Conservation (phyloP, 2,888 invertebrate genomes). For the Isoperla grammatica region DNA sequence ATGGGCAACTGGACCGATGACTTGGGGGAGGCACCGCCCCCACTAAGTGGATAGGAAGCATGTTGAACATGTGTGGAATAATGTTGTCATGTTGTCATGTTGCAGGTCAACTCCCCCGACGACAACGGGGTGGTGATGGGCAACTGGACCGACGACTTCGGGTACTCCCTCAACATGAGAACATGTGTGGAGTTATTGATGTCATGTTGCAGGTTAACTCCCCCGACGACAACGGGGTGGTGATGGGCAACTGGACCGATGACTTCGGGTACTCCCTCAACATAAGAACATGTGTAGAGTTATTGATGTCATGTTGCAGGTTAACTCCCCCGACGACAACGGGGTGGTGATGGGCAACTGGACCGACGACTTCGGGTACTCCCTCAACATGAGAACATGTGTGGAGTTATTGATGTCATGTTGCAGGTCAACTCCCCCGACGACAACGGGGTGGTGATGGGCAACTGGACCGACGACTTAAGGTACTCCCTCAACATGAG, state of each 20-base stretch:
- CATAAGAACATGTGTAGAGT: no score
- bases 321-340: slow-evolving; percentile 78
- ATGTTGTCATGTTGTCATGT: no score
- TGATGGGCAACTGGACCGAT: slow-evolving; percentile 84
- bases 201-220: slow-evolving; percentile 54
- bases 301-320: no score
- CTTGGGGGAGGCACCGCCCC: slow-evolving; percentile 82
- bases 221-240: slow-evolving; percentile 78
- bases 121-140: slow-evolving; percentile 82
- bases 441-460: slow-evolving; percentile 77
- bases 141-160: no score
- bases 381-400: slow-evolving; percentile 80
- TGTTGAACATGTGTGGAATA: slow-evolving; percentile 75
- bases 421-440: slow-evolving; percentile 67
- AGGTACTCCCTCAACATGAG: no score
- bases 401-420: no score
- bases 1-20: slow-evolving; percentile 86
- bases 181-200: no score
- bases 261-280: no score
- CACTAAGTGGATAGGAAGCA: slow-evolving; percentile 85
- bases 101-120: slow-evolving; percentile 67
- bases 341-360: slow-evolving; percentile 85
- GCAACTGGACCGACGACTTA: slow-evolving; percentile 94
- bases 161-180: no score
- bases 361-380: slow-evolving; percentile 76